phyloP scores from a whole-genome alignment of 2,888 invertebrate species.

The Pelosia muscerda region DNA sequence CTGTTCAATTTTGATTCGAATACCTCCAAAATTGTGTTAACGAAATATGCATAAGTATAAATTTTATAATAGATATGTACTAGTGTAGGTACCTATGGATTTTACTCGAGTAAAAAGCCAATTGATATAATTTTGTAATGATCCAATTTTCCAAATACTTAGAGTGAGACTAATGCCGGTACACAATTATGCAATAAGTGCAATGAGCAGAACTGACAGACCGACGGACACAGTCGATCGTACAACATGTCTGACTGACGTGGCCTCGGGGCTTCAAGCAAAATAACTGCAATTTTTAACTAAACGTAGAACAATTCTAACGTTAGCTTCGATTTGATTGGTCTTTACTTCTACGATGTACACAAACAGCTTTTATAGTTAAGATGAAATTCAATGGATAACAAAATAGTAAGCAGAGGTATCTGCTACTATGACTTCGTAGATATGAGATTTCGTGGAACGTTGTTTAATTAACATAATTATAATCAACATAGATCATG shows the following conservation, averaged over 20 bases:
- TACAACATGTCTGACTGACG: slow-evolving; percentile 54
- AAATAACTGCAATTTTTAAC: slow-evolving; percentile 48
- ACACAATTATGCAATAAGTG: slow-evolving; percentile 68
- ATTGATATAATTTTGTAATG: slow-evolving; percentile 36
- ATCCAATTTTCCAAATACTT: slow-evolving; percentile 43
- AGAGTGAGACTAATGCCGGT: slow-evolving; percentile 40
- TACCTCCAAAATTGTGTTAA: too few relatives aligned
- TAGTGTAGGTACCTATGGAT: neutral
- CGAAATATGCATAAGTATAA: neutral
- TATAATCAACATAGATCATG: neutral
- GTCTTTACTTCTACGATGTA: slow-evolving; percentile 3
- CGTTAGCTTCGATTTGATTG: slow-evolving; percentile 15
- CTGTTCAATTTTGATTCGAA: too few relatives aligned
- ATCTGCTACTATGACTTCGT: neutral
- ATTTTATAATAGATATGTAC: neutral
- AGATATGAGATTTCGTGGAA: neutral
- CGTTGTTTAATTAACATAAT: neutral
- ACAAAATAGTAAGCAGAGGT: neutral
- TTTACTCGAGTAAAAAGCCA: slow-evolving; percentile 13
- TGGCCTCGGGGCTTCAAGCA: slow-evolving; percentile 47
- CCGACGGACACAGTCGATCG: slow-evolving; percentile 60
- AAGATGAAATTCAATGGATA: neutral
- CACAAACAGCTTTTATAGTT: neutral
- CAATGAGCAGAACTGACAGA: slow-evolving; percentile 76
- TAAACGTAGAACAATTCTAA: slow-evolving; percentile 21